Evolutionary conservation across 53 echinoderm and acorn worm genomes (phyloP), one percentile per base, ranked within the genome.

Genomic region (Temnopleurus reevesii): DNA sequence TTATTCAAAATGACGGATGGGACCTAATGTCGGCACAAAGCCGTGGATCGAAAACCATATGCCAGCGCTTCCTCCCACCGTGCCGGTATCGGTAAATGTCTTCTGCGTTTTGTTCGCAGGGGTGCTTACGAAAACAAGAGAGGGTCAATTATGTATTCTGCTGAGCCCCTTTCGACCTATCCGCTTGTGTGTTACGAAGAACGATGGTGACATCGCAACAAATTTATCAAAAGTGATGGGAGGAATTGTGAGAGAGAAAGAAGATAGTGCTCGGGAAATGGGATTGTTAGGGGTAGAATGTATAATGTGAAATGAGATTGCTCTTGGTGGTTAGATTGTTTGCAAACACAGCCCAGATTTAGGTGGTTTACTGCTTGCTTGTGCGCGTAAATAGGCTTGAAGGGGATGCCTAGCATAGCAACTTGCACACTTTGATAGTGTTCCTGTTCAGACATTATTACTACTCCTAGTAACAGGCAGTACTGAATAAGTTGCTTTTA

Each of bases 101-200:
- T 79, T 79, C 49, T 49, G 79, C 79, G 30, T 79, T 79, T 79
- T 79, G 79, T 47, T 79, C 71, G 79, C 26, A 26, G 79, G 49
- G 79, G 79, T 79, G 79, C 46, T 49, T 79, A 79, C 49, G 29
- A 79, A 79, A 79, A 79, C 79, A 79, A 79, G 49, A 79, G 79
- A 49, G 79, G 79, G 79, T 79, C 79, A 79, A 79, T 79, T 79
- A 79, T 79, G 79, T 49, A 79, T 79, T 79, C 79, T 46, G 79
- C 49, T 4, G 46, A 79, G 29, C 46, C 28, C 79, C 79, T 25
- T 6, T 27, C 79, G 79, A 29, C 79, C 46, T 8, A 79, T 49
- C 46, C 49, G 49, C 30, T 46, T 25, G 45, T 79, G 41, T 2
- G 21, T 38, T 71, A 6, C n/a, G 36, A 41, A 41, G 47, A 79